Evolutionary conservation across 2,797 vertebrate genomes (phyloP), one percentile per base, ranked within the genome.

Genomic region (Muraenolepis orangiensis): DNA sequence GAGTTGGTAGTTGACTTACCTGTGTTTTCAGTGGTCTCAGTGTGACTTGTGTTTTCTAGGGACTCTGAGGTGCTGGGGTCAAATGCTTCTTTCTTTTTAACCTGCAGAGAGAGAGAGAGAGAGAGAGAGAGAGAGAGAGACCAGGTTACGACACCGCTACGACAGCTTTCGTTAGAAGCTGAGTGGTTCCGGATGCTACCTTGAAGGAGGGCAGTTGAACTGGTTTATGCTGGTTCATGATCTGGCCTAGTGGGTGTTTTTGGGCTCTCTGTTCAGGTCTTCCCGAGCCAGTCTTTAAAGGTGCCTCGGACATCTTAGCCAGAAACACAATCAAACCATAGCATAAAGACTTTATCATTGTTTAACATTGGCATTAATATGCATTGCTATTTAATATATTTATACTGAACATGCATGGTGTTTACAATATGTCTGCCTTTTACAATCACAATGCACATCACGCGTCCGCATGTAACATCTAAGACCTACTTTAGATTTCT

Each of bases 181-280:
- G 57, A 64, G 23, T 64, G 57, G 57, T 64, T 64, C 26, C 26
- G 57, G n/a, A 61, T 61, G 51, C 66, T 83, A 97, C 98, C 95
- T 95, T 99, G 87, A 99, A 99, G 73, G 97, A 99, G 0, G 97
- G 97, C 71, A 99, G 86, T 0, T 94, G 93, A 84, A 96, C 95
- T 86, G 94, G 95, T 36, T 95, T 95, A 2, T 91, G 89, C 51
- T 93, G 84, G 1, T 92, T 93, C 3, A 92, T 92, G 10, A 86
- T 67, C 72, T 46, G 70, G 76, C 73, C 78, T 30, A 80, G 70
- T 34, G 93, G 75, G 84, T 94, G n/a, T 94, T 81, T 88, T 94
- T 0, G 90, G 90, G 89, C 92, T 74, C 87, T 93, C 46, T 95
- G 93, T 75, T 96, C 92, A 70, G 92, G 75, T 94, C 89, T 13